Evolutionary conservation across 2,113 vertebrate genomes (phyloP).

Genomic region (Gavialis gangeticus): DNA sequence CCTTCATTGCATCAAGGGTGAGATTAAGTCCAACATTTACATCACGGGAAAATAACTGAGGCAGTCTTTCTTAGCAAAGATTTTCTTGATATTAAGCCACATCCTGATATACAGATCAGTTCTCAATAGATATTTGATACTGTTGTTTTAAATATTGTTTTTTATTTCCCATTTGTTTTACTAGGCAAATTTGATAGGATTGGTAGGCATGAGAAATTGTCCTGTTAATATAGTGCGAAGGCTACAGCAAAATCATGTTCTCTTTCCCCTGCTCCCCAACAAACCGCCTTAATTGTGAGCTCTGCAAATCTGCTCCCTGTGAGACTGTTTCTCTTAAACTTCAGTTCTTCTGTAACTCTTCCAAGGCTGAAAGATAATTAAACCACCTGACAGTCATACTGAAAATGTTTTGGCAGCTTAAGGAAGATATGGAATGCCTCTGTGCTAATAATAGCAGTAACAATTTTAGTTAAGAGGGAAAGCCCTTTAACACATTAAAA

Average conservation of each 20-base stretch:
- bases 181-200: not conserved
- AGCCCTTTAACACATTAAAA: constrained; percentile 55
- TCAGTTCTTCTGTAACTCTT: constrained; percentile 54
- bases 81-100: not conserved
- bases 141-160: not conserved
- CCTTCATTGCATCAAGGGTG: not conserved
- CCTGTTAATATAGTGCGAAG: not conserved
- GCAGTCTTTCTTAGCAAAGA: not conserved
- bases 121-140: not conserved
- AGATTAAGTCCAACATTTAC: not conserved
- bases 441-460: constrained; percentile 62
- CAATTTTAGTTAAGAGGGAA: constrained; percentile 68
- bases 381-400: constrained; percentile 60
- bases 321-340: constrained; percentile 66
- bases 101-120: not conserved
- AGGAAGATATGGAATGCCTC: constrained; percentile 68
- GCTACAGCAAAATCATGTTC: not conserved
- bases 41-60: not conserved
- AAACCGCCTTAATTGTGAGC: constrained; percentile 57
- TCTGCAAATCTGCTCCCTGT: constrained; percentile 52
- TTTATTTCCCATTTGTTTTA: not conserved
- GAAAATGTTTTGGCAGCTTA: constrained; percentile 69
- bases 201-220: not conserved
- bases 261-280: not conserved
- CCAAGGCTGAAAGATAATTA: constrained; percentile 62